phyloP scores from a whole-genome alignment of 2,113 vertebrate species.

The Poecile atricapillus region DNA sequence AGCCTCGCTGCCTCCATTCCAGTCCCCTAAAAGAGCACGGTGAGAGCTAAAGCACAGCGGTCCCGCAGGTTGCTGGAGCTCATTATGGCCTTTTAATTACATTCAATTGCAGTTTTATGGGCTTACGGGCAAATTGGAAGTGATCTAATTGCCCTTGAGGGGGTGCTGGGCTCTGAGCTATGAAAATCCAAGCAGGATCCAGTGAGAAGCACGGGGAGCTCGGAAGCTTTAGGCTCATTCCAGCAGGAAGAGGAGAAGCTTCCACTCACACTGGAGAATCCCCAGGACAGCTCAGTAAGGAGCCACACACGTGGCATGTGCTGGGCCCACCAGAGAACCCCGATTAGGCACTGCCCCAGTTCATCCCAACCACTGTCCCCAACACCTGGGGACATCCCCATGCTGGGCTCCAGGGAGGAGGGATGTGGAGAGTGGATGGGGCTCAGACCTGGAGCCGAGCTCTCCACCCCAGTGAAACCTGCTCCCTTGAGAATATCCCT shows the following conservation, averaged over 20 bases:
- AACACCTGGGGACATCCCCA: not conserved
- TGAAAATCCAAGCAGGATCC: constrained; percentile 20
- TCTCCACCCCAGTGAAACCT: not conserved
- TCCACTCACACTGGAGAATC: not conserved
- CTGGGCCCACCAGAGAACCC: accelerated
- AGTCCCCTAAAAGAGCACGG: accelerated
- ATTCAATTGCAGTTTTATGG: constrained; percentile 59
- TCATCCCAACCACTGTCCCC: not conserved
- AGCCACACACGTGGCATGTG: not conserved
- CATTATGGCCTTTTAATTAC: constrained; percentile 69
- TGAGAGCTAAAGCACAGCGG: not conserved
- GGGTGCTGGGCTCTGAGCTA: constrained; percentile 54
- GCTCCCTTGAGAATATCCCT: not conserved
- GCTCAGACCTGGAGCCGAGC: not conserved
- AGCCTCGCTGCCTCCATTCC: not conserved
- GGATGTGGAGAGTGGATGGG: not conserved
- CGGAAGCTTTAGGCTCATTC: not conserved
- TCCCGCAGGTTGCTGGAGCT: constrained; percentile 31
- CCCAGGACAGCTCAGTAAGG: not conserved
- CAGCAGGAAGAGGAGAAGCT: not conserved
- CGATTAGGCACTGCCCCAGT: accelerated
- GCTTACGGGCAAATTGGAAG: constrained; percentile 56
- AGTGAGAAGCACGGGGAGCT: accelerated
- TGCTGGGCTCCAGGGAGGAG: accelerated
- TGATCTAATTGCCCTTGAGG: constrained; percentile 64